Evolutionary conservation across 2,888 invertebrate genomes (phyloP).

Genomic region (Brachylomia viminalis): DNA sequence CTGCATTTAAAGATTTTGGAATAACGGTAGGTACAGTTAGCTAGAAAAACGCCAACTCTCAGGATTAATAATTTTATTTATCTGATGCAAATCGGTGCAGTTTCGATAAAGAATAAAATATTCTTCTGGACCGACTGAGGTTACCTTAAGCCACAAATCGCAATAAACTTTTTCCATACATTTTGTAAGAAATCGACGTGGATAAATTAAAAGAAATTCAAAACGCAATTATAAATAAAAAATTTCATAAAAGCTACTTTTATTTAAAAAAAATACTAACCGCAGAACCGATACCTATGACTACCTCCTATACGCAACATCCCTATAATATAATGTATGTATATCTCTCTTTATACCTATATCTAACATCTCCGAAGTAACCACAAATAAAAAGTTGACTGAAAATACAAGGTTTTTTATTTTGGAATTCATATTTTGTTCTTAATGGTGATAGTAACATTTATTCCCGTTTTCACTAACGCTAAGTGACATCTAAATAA

Average conservation of each 20-base stretch:
- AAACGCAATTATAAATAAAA: not conserved
- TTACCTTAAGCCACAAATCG: not conserved
- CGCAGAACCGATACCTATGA: too few species aligned
- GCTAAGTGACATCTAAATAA: too few species aligned
- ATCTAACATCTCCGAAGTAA: too few species aligned
- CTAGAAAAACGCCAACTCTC: not conserved
- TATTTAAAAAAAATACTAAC: not conserved
- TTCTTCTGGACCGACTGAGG: not conserved
- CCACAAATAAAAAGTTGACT: not conserved
- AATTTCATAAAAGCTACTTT: not conserved
- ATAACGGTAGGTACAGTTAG: not conserved
- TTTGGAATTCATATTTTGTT: not conserved
- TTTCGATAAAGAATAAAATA: not conserved
- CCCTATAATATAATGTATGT: too few species aligned
- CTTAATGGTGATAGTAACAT: not conserved
- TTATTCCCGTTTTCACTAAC: too few species aligned
- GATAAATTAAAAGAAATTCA: not conserved
- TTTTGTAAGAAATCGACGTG: not conserved
- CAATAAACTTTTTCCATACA: not conserved
- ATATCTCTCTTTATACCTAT: too few species aligned
- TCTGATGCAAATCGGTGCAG: not conserved
- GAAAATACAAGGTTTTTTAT: not conserved
- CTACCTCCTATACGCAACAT: too few species aligned
- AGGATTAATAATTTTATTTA: too few species aligned
- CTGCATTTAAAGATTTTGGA: not conserved